These are phyloP conservation scores for Sicus ferrugineus DNA, from an alignment of 2,888 invertebrate genomes.

Conservation along the genomic window DNA sequence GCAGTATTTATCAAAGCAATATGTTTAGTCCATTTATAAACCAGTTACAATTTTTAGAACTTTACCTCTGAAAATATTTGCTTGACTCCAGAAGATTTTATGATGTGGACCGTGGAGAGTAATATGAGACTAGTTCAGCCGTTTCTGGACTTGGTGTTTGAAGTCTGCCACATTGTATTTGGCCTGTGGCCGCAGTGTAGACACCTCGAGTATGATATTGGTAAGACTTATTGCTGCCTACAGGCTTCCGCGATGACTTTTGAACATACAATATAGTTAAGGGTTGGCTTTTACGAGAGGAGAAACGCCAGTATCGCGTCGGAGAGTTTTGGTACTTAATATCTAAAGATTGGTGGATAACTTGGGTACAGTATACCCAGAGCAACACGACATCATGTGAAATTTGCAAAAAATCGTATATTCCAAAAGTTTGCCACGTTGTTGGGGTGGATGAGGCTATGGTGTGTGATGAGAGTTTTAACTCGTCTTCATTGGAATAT, in stretches of 20 bases:
- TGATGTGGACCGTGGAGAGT: constrained; percentile 84
- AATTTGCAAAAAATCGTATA: constrained; percentile 62
- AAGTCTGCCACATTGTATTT: constrained; percentile 87
- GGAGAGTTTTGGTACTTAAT: constrained; percentile 93
- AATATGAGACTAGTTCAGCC: constrained; percentile 74
- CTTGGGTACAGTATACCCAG: constrained; percentile 78
- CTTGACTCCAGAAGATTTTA: constrained; percentile 81
- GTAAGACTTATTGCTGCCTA: constrained; percentile 58
- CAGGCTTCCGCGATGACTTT: not conserved
- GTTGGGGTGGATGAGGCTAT: constrained; percentile 69
- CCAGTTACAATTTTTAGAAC: constrained; percentile 19
- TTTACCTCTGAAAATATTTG: constrained; percentile 55
- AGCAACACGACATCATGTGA: constrained; percentile 64
- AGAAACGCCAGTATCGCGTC: constrained; percentile 75
- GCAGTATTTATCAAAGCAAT: too few species aligned
- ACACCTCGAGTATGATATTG: constrained; percentile 82
- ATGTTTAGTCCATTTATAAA: too few species aligned
- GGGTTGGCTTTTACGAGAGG: constrained; percentile 84
- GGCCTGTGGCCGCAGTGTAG: constrained; percentile 82
- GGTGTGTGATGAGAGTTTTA: constrained; percentile 75
- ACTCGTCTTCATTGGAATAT: constrained; percentile 70
- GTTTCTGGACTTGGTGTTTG: constrained; percentile 76
- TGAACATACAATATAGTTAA: constrained; percentile 66
- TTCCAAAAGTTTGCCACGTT: constrained; percentile 47
- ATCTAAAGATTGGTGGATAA: constrained; percentile 85